A percentile compares a stretch with the other conserved stretches of the same genome.
These are phyloP conservation scores for Chydorus sphaericus DNA, from an alignment of 2,888 invertebrate genomes.

Conservation along the genomic window DNA sequence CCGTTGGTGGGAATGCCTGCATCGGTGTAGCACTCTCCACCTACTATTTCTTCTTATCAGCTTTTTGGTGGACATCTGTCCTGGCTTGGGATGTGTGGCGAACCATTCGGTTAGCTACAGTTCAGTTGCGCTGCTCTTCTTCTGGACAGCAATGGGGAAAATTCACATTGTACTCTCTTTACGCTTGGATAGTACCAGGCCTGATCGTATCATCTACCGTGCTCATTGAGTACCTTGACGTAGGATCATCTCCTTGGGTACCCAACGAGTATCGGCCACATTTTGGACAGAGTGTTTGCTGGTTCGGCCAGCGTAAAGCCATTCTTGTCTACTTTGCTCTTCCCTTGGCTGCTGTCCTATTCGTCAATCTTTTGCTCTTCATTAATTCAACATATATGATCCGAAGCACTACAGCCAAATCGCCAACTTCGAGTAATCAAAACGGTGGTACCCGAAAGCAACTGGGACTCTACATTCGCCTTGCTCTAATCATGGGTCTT, in stretches of 20 bases:
- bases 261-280: slow-evolving; percentile 28
- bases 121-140: slow-evolving; percentile 30
- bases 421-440: slow-evolving; percentile 18
- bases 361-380: slow-evolving; percentile 32
- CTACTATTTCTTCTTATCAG: slow-evolving; percentile 36
- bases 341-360: slow-evolving; percentile 32
- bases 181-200: slow-evolving; percentile 32
- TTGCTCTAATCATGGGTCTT: slow-evolving; percentile 35
- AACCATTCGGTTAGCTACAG: slow-evolving; percentile 32
- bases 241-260: slow-evolving; percentile 20
- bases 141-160: slow-evolving; percentile 29
- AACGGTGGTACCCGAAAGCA: slow-evolving; percentile 16
- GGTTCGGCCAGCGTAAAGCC: slow-evolving; percentile 35
- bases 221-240: slow-evolving; percentile 26
- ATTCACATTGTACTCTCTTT: slow-evolving; percentile 31
- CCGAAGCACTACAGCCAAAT: slow-evolving; percentile 27
- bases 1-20: slow-evolving; percentile 24
- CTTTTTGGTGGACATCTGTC: slow-evolving; percentile 40
- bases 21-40: slow-evolving; percentile 30
- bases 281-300: slow-evolving; percentile 34
- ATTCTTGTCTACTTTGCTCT: slow-evolving; percentile 36
- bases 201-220: slow-evolving; percentile 27
- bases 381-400: slow-evolving; percentile 30
- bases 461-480: slow-evolving; percentile 32
- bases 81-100: slow-evolving; percentile 37